phyloP scores from a whole-genome alignment of 2,113 vertebrate species.

The Gymnarchus niloticus region DNA sequence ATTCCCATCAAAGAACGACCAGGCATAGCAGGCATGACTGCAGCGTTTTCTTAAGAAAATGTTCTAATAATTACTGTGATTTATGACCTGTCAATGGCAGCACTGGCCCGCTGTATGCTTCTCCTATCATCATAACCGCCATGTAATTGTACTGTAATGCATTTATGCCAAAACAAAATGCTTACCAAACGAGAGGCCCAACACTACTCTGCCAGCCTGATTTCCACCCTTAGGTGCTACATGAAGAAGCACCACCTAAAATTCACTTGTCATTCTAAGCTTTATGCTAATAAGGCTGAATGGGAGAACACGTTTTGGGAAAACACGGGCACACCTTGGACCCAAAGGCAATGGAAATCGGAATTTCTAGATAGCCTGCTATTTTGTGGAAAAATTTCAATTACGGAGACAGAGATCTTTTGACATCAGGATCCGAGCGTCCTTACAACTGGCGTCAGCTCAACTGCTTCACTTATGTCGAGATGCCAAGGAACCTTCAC shows the following conservation, averaged over 20 bases:
- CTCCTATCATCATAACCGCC: neutral
- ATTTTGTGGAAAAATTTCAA: neutral
- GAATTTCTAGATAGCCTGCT: neutral
- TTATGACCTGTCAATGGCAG: constrained; percentile 2
- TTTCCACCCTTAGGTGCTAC: neutral
- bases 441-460: neutral
- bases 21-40: neutral
- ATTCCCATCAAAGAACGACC: neutral
- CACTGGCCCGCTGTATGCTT: neutral
- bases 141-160: constrained; percentile 2
- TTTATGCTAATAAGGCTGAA: neutral
- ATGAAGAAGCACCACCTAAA: neutral
- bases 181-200: constrained; percentile 1
- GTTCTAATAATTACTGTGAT: constrained; percentile 12
- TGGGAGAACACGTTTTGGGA: neutral
- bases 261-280: neutral
- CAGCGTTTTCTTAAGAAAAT: neutral
- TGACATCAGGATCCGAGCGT: neutral
- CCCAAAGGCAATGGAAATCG: neutral
- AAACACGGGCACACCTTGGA: neutral
- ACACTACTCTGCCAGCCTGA: neutral
- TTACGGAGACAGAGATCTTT: neutral
- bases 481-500: neutral
- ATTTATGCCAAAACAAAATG: neutral
- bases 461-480: neutral